Evolutionary conservation across 2,797 vertebrate genomes (phyloP).

Genomic region (Cossypha caffra): DNA sequence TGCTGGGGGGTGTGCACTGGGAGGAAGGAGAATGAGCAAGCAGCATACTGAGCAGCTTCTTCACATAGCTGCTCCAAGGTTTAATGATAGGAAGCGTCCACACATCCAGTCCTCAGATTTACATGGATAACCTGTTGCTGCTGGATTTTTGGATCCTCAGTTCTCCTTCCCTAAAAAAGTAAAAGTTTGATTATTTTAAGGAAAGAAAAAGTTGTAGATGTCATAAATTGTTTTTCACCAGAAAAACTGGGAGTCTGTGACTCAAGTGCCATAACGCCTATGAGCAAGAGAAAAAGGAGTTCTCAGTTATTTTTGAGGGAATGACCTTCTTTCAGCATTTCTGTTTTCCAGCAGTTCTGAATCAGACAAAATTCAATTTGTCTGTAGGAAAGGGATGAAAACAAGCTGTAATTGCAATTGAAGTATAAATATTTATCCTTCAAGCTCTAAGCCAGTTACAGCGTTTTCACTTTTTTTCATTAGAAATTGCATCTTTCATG

Average conservation of each 20-base stretch:
- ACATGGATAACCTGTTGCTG: background rate
- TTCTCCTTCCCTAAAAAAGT: background rate
- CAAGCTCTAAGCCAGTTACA: background rate
- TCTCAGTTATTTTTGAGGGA: background rate
- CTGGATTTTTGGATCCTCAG: background rate
- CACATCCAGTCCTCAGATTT: background rate
- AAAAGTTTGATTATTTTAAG: background rate
- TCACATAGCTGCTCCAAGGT: background rate
- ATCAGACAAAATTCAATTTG: background rate
- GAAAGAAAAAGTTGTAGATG: background rate
- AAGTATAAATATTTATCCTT: constrained; percentile 15
- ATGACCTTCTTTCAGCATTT: background rate
- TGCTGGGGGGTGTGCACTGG: background rate
- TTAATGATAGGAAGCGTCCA: background rate
- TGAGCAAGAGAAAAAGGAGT: background rate
- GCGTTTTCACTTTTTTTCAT: background rate
- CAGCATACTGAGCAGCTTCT: background rate
- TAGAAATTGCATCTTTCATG: constrained; percentile 1
- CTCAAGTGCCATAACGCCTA: background rate
- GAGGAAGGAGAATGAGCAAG: background rate
- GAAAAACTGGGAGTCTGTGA: background rate
- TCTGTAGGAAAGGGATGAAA: background rate
- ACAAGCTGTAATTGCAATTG: background rate
- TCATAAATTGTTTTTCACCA: background rate
- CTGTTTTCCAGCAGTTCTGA: background rate